Evolutionary conservation across 2,113 vertebrate species (phyloP).

Genomic region (Engystomops pustulosus): DNA sequence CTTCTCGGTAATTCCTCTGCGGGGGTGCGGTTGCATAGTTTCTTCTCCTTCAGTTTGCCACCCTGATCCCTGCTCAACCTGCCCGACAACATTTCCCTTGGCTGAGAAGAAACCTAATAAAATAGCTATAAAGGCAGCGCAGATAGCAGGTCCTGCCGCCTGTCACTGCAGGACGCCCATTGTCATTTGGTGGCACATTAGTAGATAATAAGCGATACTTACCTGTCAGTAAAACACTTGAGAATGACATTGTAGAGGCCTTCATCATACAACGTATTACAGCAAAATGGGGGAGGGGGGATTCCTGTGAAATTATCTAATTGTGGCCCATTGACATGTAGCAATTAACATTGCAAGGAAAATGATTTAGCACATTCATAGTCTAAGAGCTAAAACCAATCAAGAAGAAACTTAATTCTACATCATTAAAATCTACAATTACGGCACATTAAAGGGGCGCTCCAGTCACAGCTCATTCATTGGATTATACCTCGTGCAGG

Average conservation of each 20-base stretch:
- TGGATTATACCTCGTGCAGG: no score
- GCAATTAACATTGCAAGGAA: no score
- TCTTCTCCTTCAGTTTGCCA: slow-evolving; percentile 11
- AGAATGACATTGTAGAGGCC: not conserved
- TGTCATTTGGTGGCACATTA: not conserved
- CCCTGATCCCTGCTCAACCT: slow-evolving; percentile 33
- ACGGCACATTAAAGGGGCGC: no score
- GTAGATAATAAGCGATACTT: not conserved
- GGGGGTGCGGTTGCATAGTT: slow-evolving; percentile 44
- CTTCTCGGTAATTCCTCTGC: slow-evolving; percentile 46
- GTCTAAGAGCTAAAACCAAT: no score
- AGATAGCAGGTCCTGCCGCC: not conserved
- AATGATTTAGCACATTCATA: no score
- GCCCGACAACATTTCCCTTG: slow-evolving; percentile 39
- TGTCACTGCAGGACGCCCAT: not conserved
- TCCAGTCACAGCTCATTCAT: no score
- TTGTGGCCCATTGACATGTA: no score
- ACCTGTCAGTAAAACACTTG: not conserved
- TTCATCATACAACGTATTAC: not conserved
- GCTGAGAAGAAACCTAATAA: slow-evolving; percentile 34
- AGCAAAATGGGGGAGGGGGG: not conserved
- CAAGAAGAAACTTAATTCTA: no score
- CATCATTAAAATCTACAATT: no score
- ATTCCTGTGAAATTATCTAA: not conserved
- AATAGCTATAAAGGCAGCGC: not conserved